phyloP scores from a whole-genome alignment of 2,113 vertebrate species.

The Nansenia antarctica region DNA sequence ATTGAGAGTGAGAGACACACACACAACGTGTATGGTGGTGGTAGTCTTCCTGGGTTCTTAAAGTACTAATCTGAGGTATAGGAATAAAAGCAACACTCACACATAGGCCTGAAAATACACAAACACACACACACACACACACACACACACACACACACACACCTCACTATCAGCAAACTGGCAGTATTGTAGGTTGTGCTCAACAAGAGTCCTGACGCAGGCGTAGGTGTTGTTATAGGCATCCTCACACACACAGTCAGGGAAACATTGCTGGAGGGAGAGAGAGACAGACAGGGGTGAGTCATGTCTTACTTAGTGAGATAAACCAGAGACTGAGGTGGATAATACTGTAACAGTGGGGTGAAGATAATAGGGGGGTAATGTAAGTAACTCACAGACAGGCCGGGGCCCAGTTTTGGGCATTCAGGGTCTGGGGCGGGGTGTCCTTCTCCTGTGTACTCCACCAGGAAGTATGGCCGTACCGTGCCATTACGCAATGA shows the following conservation, averaged over 20 bases:
- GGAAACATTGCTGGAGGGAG: conserved; percentile 75
- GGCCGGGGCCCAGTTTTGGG: conserved; percentile 74
- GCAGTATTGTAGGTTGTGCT: conserved; percentile 77
- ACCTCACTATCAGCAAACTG: conserved; percentile 81
- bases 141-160: not conserved
- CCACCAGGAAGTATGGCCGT: conserved; percentile 75
- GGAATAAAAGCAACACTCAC: no score
- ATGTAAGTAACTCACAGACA: conserved; percentile 66
- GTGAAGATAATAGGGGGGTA: not conserved
- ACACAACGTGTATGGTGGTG: not conserved
- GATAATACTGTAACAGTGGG: not conserved
- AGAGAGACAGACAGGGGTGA: not conserved
- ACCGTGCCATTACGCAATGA: conserved; percentile 64
- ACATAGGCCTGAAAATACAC: no score
- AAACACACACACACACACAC: no score
- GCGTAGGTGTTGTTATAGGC: conserved; percentile 83
- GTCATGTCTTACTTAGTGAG: not conserved
- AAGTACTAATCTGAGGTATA: no score
- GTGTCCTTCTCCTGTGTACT: conserved; percentile 76
- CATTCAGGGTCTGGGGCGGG: conserved; percentile 63
- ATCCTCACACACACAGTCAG: conserved; percentile 81
- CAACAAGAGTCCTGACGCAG: conserved; percentile 70
- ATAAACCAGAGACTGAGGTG: not conserved
- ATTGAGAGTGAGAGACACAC: no score
- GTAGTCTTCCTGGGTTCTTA: not conserved